These are phyloP conservation scores for Drosophila neocordata DNA, from an alignment of 1,140 invertebrate genomes.

Conservation along the genomic window DNA sequence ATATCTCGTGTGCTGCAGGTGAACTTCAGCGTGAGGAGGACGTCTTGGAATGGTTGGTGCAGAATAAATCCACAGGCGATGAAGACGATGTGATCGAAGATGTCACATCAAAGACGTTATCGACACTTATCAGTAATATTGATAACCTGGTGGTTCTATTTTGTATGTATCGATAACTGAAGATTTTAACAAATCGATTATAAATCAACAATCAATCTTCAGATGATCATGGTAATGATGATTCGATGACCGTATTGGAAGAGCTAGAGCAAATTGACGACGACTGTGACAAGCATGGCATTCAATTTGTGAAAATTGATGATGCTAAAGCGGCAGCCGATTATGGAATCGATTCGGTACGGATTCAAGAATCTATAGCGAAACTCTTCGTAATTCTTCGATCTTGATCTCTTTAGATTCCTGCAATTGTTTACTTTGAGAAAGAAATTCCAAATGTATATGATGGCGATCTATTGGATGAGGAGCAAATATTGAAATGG, in stretches of 20 bases:
- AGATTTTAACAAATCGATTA: conserved; percentile 23
- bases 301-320: conserved; percentile 97
- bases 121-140: conserved; percentile 94
- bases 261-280: conserved; percentile 97
- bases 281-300: conserved; percentile 95
- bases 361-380: background rate
- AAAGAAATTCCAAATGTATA: conserved; percentile 96
- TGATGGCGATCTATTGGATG: conserved; percentile 95
- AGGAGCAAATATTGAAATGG: conserved; percentile 95
- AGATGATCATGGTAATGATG: conserved; percentile 94
- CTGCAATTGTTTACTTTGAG: conserved; percentile 96
- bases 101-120: conserved; percentile 93
- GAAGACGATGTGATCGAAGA: conserved; percentile 97
- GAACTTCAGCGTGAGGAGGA: conserved; percentile 95
- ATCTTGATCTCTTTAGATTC: conserved; percentile 81
- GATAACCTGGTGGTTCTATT: conserved; percentile 96
- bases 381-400: conserved; percentile 11
- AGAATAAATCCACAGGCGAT: conserved; percentile 95
- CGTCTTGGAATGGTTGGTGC: conserved; percentile 95
- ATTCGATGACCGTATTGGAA: conserved; percentile 91
- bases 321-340: conserved; percentile 91
- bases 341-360: conserved; percentile 92
- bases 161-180: conserved; percentile 87
- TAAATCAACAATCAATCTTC: conserved; percentile 47
- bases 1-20: conserved; percentile 85